Conservation (phyloP, 2,113 vertebrate genomes). For the Oreochromis spilurus region DNA sequence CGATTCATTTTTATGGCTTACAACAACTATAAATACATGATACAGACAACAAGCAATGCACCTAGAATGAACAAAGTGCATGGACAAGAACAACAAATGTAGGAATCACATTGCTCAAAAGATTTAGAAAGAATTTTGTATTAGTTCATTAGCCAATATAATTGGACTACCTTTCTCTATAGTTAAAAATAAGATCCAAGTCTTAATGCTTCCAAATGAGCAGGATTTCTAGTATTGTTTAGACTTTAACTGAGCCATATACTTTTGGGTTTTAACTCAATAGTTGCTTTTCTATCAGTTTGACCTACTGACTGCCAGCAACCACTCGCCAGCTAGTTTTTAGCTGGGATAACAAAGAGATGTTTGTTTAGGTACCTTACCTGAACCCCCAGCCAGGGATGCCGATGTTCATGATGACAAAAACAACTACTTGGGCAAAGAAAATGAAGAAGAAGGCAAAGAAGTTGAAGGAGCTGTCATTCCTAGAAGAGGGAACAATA, state of each 20-base stretch:
- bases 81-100: neutral
- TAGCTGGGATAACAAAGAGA: neutral
- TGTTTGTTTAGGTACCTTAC: neutral
- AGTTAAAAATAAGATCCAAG: neutral
- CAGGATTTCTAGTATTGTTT: neutral
- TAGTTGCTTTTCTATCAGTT: neutral
- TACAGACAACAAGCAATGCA: neutral
- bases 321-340: neutral
- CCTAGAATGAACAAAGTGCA: neutral
- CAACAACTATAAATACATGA: neutral
- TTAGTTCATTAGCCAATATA: too few relatives aligned
- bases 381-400: neutral
- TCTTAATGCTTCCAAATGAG: neutral
- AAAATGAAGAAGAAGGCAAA: neutral
- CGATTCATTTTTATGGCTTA: neutral
- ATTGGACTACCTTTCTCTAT: neutral
- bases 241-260: neutral
- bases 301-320: neutral
- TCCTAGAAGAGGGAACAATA: neutral
- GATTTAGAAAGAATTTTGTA: too few relatives aligned
- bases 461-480: neutral
- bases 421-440: neutral
- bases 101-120: neutral
- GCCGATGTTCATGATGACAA: neutral
- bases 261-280: neutral